phyloP scores from a whole-genome alignment of 2,888 invertebrate genomes.

The Diadegma fenestrale region DNA sequence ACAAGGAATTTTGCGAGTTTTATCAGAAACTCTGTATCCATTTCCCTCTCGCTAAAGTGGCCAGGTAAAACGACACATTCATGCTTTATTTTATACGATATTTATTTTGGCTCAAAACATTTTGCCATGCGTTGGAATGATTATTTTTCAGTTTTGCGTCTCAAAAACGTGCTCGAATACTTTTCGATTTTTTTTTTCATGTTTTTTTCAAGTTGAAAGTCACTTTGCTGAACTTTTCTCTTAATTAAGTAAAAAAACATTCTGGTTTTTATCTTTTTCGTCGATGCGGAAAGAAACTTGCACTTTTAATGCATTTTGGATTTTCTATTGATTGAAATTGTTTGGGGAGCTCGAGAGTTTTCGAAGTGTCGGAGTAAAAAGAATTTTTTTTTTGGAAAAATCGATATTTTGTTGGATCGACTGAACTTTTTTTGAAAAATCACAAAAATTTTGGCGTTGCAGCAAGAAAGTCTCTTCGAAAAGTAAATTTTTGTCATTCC shows the following conservation, averaged over 20 bases:
- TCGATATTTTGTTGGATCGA: too few relatives aligned
- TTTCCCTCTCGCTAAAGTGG: slow-evolving; percentile 96
- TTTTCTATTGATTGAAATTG: neutral
- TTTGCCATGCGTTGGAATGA: neutral
- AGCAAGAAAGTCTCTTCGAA: too few relatives aligned
- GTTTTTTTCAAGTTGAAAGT: neutral
- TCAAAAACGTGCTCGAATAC: neutral
- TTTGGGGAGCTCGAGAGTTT: neutral
- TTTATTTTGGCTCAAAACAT: neutral
- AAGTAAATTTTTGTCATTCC: too few relatives aligned
- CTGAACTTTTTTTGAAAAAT: too few relatives aligned
- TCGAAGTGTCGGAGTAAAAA: too few relatives aligned
- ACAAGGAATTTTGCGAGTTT: slow-evolving; percentile 98
- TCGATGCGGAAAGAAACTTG: neutral
- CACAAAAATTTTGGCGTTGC: too few relatives aligned
- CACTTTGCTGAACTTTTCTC: neutral
- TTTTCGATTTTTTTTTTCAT: neutral
- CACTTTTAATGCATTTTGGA: neutral
- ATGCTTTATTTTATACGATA: slow-evolving; percentile 47
- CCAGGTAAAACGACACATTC: slow-evolving; percentile 88
- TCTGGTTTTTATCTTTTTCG: neutral
- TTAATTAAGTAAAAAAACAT: neutral
- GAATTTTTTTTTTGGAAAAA: too few relatives aligned
- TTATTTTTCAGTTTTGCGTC: neutral
- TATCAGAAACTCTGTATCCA: slow-evolving; percentile 96